Base-by-base conservation (phyloP, 2,888 invertebrate species). In the Dicyrtoma fusca region DNA sequence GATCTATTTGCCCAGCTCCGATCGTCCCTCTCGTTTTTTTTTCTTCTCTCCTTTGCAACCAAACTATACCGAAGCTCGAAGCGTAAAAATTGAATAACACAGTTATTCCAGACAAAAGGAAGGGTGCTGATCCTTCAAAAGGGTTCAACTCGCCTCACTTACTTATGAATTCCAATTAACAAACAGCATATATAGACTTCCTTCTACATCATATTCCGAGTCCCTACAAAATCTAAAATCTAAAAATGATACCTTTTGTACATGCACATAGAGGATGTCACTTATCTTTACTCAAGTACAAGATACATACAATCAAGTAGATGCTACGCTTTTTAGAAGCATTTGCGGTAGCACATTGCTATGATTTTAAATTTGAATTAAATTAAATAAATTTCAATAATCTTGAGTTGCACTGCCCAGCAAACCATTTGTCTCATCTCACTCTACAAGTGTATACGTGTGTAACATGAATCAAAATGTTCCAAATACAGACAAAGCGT, bases 41-140 rank as follows among this genome's bases (percentile, higher is more conserved):
- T 65, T 44, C 21, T 47, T 42, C 21, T 6, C 21, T 47, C 47
- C 14, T 69, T 55, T 53, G 59, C 17, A 45, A n/a, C n/a, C 45
- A 68, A 68, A 68, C 45, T 19, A 53, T 68, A 23, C 42, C 42
- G n/a, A 23, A 64, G 42, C 49, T 70, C 19, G 55, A 72, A 62
- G 68, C 68, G 62, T 62, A 26, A 63, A 62, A 72, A 72, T 72
- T 72, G 72, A 72, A 72, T 72, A 72, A 72, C 72, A 72, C 26
- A 72, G 62, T 72, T 72, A 72, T 57, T 72, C 62, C 62, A 63
- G 72, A 62, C 62, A 68, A 72, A 72, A 72, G 68, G 63, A 68
- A 68, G 72, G 72, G 68, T 72, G 68, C 68, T 68, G 72, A 72
- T 68, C 72, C 68, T 62, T 72, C 71, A 61, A 72, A 66, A 61